These are phyloP conservation scores for Tenodera sinensis DNA, from an alignment of 2,888 invertebrate species.

Conservation along the genomic window DNA sequence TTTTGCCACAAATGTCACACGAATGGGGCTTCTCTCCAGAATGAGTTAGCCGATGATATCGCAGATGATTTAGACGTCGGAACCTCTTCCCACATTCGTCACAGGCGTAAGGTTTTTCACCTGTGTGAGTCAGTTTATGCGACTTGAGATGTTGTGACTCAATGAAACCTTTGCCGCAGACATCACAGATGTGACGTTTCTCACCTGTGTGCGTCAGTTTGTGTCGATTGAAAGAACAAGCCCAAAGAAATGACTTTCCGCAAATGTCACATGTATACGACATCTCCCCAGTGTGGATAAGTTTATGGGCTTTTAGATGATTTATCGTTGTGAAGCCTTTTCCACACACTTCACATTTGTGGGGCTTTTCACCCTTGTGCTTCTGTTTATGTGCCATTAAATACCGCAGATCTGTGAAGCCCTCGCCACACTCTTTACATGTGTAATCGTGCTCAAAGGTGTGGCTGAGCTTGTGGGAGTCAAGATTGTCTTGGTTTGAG, in stretches of 20 bases:
- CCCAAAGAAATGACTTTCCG: constrained; percentile 37
- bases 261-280: constrained; percentile 44
- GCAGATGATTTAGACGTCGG: constrained; percentile 44
- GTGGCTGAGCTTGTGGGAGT: constrained; percentile 10
- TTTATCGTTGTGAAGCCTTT: constrained; percentile 20
- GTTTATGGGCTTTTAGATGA: constrained; percentile 22
- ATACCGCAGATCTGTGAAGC: background rate
- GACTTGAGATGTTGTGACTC: constrained; percentile 37
- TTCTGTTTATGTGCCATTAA: constrained; percentile 13
- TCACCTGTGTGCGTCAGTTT: constrained; percentile 20
- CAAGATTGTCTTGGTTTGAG: background rate
- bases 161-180: constrained; percentile 39
- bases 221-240: constrained; percentile 8
- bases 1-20: background rate
- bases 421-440: constrained; percentile 5
- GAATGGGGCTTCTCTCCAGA: constrained; percentile 32
- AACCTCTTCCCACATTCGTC: constrained; percentile 41
- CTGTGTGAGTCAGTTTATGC: constrained; percentile 40
- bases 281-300: constrained; percentile 39
- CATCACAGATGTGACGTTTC: constrained; percentile 23
- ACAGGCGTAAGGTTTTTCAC: constrained; percentile 37
- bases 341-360: constrained; percentile 24
- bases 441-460: background rate
- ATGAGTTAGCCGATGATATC: constrained; percentile 43
- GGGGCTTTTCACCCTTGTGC: constrained; percentile 25